phyloP scores from a whole-genome alignment of 2,113 vertebrate species.

The Callipepla squamata region DNA sequence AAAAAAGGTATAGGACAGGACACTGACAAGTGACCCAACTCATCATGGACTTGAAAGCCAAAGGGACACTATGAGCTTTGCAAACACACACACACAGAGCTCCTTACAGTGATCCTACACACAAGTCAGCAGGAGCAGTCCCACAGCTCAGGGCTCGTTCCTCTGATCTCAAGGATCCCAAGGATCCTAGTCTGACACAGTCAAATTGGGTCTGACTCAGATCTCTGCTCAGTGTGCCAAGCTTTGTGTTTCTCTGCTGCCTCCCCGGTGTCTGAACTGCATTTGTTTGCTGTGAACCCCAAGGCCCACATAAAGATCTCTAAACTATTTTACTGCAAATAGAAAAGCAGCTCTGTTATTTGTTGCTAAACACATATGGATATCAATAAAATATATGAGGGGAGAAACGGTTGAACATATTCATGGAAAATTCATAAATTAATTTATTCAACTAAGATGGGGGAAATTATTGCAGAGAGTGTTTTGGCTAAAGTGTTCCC shows the following conservation, averaged over 20 bases:
- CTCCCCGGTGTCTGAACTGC: conserved; percentile 22
- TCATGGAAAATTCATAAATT: conserved; percentile 67
- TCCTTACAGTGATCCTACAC: not conserved
- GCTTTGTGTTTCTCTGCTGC: not conserved
- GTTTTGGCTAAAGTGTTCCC: conserved; percentile 69
- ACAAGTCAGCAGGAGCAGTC: not conserved
- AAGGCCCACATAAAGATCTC: conserved; percentile 63
- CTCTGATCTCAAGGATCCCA: not conserved
- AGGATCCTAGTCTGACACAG: not conserved
- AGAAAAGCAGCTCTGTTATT: conserved; percentile 67
- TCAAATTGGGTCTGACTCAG: too few relatives aligned
- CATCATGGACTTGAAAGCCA: not conserved
- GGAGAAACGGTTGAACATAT: conserved; percentile 44
- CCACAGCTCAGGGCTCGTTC: not conserved
- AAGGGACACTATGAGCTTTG: not conserved
- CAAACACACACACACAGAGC: not conserved
- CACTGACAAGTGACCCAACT: not conserved
- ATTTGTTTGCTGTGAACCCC: conserved; percentile 55
- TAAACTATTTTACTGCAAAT: conserved; percentile 65
- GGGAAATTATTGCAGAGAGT: conserved; percentile 60
- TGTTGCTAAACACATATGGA: conserved; percentile 61
- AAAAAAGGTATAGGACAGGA: not conserved
- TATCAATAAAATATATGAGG: conserved; percentile 68
- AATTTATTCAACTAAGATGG: conserved; percentile 66
- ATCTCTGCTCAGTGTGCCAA: not conserved